These are phyloP conservation scores for Pogonognathellus flavescens DNA, from an alignment of 1,140 invertebrate genomes.

Conservation along the genomic window DNA sequence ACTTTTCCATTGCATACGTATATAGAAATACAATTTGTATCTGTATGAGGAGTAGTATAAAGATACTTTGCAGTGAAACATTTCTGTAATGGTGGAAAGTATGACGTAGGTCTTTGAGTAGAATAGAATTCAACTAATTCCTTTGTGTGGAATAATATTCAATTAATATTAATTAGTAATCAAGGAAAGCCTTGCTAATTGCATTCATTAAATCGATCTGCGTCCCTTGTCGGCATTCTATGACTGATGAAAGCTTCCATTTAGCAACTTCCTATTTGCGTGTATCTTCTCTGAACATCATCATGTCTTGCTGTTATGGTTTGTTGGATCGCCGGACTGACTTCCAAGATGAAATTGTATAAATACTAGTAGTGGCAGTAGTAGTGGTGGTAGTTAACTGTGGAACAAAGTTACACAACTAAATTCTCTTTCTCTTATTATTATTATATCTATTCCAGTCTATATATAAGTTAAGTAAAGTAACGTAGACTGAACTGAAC, in stretches of 20 bases:
- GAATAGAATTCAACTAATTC: slow-evolving; percentile 21
- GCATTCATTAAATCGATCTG: slow-evolving; percentile 46
- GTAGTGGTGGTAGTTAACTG: too few relatives aligned
- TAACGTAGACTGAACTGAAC: too few relatives aligned
- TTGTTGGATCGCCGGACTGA: too few relatives aligned
- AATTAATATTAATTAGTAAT: slow-evolving; percentile 49
- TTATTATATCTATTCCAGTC: too few relatives aligned
- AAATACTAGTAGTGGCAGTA: too few relatives aligned
- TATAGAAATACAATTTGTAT: too few relatives aligned
- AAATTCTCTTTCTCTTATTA: too few relatives aligned
- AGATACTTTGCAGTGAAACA: neutral
- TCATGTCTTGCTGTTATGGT: too few relatives aligned
- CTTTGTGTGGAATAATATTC: slow-evolving; percentile 41
- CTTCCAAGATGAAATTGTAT: too few relatives aligned
- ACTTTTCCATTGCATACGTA: too few relatives aligned
- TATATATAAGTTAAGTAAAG: too few relatives aligned
- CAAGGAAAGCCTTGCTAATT: slow-evolving; percentile 42
- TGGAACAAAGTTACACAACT: too few relatives aligned
- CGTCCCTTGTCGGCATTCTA: slow-evolving; percentile 30
- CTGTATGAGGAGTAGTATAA: neutral
- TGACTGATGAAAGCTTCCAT: slow-evolving; percentile 31
- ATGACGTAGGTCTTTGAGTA: neutral
- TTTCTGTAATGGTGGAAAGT: neutral
- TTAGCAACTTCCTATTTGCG: slow-evolving; percentile 20
- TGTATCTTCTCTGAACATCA: neutral